Evolutionary conservation across 2,888 invertebrate genomes (phyloP).

Genomic region (Agrotis segetum): DNA sequence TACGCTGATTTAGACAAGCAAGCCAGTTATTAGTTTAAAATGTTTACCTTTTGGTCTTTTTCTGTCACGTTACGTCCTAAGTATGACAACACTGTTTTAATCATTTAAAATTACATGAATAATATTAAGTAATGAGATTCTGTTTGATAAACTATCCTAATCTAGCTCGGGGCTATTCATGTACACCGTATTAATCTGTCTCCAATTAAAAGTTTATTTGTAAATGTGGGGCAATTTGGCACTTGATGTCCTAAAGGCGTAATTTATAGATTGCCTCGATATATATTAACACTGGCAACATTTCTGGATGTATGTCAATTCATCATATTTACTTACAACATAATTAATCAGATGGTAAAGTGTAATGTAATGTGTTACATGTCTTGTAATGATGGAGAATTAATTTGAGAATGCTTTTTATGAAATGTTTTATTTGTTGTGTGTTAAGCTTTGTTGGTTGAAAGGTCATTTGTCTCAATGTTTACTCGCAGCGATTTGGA

Average conservation of each 20-base stretch:
- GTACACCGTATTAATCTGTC: conserved; percentile 25
- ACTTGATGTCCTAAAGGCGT: conserved; percentile 51
- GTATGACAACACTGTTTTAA: conserved; percentile 28
- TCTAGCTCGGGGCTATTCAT: conserved; percentile 23
- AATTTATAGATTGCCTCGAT: conserved; percentile 52
- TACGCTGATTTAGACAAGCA: background rate
- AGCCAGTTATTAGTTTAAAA: background rate
- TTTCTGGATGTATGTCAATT: conserved; percentile 57
- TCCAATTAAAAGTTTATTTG: conserved; percentile 48
- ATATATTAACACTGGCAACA: conserved; percentile 50
- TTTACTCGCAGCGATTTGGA: conserved; percentile 7
- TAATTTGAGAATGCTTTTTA: conserved; percentile 34
- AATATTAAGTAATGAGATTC: conserved; percentile 25
- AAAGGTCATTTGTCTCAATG: conserved; percentile 37
- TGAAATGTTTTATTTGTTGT: conserved; percentile 30
- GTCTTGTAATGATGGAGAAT: conserved; percentile 37
- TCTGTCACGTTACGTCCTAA: background rate
- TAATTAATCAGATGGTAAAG: conserved; percentile 49
- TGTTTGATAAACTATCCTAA: conserved; percentile 10
- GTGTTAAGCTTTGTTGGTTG: conserved; percentile 7
- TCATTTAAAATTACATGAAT: conserved; percentile 10
- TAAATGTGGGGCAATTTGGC: conserved; percentile 52
- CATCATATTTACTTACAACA: conserved; percentile 66
- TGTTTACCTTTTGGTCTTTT: conserved; percentile 2
- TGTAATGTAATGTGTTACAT: conserved; percentile 44